Evolutionary conservation across 2,113 vertebrate species (phyloP), one percentile per base, ranked within the genome.

Genomic region (Azemiops feae): DNA sequence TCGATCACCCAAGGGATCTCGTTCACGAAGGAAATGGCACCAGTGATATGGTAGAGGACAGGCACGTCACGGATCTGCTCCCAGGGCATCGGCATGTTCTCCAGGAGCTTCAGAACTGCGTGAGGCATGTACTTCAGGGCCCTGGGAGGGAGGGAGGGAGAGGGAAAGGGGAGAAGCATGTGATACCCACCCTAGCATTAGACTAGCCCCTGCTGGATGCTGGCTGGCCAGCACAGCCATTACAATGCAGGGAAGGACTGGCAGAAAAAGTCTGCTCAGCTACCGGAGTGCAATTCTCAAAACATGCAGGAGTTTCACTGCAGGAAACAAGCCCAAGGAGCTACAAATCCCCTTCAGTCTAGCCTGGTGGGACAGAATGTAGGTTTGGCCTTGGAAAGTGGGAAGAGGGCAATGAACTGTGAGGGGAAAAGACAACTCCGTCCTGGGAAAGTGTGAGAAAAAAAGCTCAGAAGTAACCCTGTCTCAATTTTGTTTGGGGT

Each of bases 51-150:
- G 95, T 99, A 99, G 34, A 99, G 97, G 39, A 99, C 99, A 0
- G 99, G 99, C 4, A 99, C 99, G 0, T 99, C 99, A 50, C 99
- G 96, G 95, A 99, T 99, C 96, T 99, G 99, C 94, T 99, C 99
- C 99, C 99, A 99, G 22, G 99, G 99, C 99, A 99, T 99, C 0
- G 99, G 99, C 99, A 99, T 99, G 97, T 99, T 99, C 97, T 99
- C 99, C 96, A 99, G 96, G 39, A 99, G 98, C 96, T 99, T 99
- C 93, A 99, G 98, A 85, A 99, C 99, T 0, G 99, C 99, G 1
- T 99, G 99, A 0, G 99, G 99, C 99, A 99, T 99, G 96, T 99
- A 99, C 96, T 99, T 99, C 60, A 99, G 97, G 57, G 99, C 99
- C 3, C 99, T 99, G 91, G 12, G 92, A n/a, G 55, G 89, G 3